Evolutionary conservation across 2,113 vertebrate species (phyloP), one percentile per base, ranked within the genome.

Genomic region (Raja brachyura): DNA sequence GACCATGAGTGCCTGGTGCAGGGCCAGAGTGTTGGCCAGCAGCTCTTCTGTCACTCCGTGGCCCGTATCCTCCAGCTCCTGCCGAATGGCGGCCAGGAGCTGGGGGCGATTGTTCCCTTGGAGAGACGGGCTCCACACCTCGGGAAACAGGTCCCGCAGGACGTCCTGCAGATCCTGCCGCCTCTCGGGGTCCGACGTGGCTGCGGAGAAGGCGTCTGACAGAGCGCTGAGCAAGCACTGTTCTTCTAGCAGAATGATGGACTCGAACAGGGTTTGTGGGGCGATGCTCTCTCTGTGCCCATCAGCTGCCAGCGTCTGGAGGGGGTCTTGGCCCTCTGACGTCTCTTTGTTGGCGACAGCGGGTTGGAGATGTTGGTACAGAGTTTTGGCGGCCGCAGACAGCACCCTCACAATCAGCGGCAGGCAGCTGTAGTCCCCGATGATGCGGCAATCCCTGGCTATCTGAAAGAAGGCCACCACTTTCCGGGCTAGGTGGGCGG

Each of bases 91-190:
- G 11, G 93, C 93, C 85, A 93, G 94, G 74, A 97, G 94, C 28
- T 93, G 68, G 0, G 20, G 93, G 39, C 94, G 79, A 93, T 94
- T 0, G 94, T 77, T 93, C 86, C 79, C 93, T 90, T 95, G 93
- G 56, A 75, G 81, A 76, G 94, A 93, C 94, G 94, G 18, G 0
- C 93, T 94, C 94, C 86, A 90, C 0, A 94, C 95, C 0, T 93
- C 93, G 9, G 96, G 97, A 66, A 98, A 98, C 28, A 95, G 81
- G 4, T 96, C 95, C 54, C 95, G 95, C 66, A 97, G 96, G 94
- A 98, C 94, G 25, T 88, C 93, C 54, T 48, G 93, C 79, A 97
- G 96, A 20, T 95, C 93, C 25, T 93, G 94, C 3, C 94, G 94
- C 81, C 94, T 96, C 5, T 94, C 93, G 3, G 94, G 93, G 59